These are phyloP conservation scores for Acipenser oxyrinchus DNA, from an alignment of 2,797 vertebrate species.

Conservation along the genomic window DNA sequence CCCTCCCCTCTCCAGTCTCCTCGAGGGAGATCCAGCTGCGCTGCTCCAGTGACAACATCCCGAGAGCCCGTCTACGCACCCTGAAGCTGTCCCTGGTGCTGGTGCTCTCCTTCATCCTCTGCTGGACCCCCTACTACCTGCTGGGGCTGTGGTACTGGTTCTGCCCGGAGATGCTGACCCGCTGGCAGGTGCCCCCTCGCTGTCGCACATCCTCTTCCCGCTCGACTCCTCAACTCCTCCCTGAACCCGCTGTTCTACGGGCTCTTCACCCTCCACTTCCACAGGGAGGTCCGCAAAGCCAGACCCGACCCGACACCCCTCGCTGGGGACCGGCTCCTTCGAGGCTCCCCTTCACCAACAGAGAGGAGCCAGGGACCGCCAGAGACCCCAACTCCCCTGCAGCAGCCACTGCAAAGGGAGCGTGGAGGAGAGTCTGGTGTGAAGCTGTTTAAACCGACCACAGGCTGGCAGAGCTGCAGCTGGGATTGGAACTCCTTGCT, in stretches of 20 bases:
- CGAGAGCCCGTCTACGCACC: conserved; percentile 24
- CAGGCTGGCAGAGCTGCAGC: too few species aligned
- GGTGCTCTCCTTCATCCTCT: conserved; percentile 40
- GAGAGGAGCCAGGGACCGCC: conserved; percentile 8
- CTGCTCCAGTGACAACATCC: conserved; percentile 32
- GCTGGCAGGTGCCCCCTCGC: conserved; percentile 31
- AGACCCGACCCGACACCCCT: neutral
- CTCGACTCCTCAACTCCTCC: conserved; percentile 43
- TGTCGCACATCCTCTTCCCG: conserved; percentile 51
- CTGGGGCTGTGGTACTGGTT: conserved; percentile 52
- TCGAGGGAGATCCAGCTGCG: conserved; percentile 27
- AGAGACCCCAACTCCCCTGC: neutral
- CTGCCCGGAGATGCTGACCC: conserved; percentile 36
- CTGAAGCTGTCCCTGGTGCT: conserved; percentile 36
- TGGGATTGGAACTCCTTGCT: too few species aligned
- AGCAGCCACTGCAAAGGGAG: conserved; percentile 2
- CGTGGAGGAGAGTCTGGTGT: conserved; percentile 24
- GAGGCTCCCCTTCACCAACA: neutral
- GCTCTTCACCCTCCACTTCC: conserved; percentile 36
- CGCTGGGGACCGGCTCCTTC: conserved; percentile 18
- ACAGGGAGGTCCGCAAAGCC: neutral
- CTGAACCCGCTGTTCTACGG: conserved; percentile 42
- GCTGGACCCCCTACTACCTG: conserved; percentile 46
- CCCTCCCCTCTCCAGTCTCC: conserved; percentile 17
- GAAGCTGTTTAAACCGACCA: conserved; percentile 1